Evolutionary conservation across 2,113 vertebrate species (phyloP).

Genomic region (Pristiophorus japonicus): DNA sequence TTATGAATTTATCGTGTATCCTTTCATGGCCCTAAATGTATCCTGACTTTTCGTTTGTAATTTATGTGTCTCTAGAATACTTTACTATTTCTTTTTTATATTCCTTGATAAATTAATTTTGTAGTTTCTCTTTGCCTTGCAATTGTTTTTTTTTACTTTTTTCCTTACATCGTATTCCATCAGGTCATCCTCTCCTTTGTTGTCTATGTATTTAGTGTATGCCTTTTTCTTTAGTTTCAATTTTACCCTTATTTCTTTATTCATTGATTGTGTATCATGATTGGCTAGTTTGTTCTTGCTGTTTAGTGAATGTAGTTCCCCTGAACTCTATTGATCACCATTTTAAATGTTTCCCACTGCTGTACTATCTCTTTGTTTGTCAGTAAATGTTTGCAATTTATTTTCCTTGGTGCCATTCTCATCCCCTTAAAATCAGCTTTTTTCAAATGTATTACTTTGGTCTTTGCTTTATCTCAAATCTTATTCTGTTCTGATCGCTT

Average conservation of each 20-base stretch:
- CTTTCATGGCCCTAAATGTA: background rate
- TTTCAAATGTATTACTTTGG: background rate
- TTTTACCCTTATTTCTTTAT: background rate
- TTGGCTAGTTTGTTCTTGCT: background rate
- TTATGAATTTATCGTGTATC: too few species aligned
- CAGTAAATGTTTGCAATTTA: background rate
- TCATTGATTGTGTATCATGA: background rate
- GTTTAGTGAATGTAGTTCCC: background rate
- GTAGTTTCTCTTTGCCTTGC: background rate
- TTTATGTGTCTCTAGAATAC: background rate
- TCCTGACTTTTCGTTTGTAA: background rate
- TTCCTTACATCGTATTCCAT: background rate
- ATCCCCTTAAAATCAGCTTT: too few species aligned
- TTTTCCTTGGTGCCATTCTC: too few species aligned
- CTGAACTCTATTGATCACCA: background rate
- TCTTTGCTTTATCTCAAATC: background rate
- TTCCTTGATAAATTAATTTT: background rate
- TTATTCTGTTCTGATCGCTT: too few species aligned
- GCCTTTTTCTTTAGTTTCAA: background rate
- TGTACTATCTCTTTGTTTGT: background rate
- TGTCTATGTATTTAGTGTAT: background rate
- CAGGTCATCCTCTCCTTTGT: background rate
- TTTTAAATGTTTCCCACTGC: background rate
- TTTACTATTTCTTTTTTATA: background rate
- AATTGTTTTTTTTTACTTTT: background rate